phyloP scores from a whole-genome alignment of 1,140 invertebrate genomes.

The Hyposmocoma kahamanoa region DNA sequence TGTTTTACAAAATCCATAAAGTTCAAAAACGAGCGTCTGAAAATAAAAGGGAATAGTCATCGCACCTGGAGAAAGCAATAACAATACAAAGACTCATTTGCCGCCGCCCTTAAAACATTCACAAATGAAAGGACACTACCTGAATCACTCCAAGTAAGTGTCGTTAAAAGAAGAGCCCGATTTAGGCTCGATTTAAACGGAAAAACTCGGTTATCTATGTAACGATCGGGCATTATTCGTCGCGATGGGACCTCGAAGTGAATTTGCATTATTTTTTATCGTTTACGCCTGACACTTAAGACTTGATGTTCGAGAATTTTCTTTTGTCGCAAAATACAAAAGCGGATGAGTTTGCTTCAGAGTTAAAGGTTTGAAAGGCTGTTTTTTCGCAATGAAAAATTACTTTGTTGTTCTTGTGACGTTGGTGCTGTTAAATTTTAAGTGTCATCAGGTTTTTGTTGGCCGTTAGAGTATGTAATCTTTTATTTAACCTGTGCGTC shows the following conservation, averaged over 20 bases:
- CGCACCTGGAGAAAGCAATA: background rate
- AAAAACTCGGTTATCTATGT: conserved; percentile 61
- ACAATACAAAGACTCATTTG: background rate
- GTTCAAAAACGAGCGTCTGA: too few species aligned
- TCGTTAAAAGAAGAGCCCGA: background rate
- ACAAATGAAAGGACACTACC: conserved; percentile 1
- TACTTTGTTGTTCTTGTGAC: conserved; percentile 2
- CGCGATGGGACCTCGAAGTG: conserved; percentile 38
- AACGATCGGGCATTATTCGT: conserved; percentile 56
- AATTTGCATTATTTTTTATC: conserved; percentile 70
- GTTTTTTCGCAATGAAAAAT: conserved; percentile 1
- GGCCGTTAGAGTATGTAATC: too few species aligned
- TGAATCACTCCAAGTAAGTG: background rate
- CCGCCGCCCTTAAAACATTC: background rate
- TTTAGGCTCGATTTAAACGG: conserved; percentile 45
- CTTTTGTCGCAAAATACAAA: conserved; percentile 27
- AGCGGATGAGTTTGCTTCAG: conserved; percentile 24
- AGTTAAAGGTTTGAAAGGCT: conserved; percentile 1
- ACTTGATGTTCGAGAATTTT: conserved; percentile 6
- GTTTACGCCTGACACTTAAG: conserved; percentile 28
- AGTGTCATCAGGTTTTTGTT: conserved; percentile 1
- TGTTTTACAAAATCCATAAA: too few species aligned
- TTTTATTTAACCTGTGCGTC: too few species aligned
- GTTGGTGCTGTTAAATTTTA: background rate
- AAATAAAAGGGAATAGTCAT: too few species aligned